Evolutionary conservation across 2,888 invertebrate genomes (phyloP).

Genomic region (Acronicta aceris): DNA sequence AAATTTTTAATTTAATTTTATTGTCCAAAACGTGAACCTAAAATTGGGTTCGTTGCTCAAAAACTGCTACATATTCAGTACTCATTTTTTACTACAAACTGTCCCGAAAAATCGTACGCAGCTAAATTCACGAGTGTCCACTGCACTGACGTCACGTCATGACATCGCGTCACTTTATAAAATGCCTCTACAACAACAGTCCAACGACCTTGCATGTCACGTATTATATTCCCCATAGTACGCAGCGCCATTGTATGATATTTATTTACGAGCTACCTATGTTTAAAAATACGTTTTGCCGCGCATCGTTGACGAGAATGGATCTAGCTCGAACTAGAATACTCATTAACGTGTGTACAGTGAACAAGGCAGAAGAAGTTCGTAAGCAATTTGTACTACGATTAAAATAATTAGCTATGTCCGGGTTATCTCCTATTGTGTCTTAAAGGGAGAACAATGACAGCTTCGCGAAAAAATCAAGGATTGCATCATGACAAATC

Average conservation of each 20-base stretch:
- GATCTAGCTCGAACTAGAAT: conserved; percentile 32
- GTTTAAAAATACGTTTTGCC: conserved; percentile 47
- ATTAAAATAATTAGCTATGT: too few relatives aligned
- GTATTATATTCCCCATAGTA: conserved; percentile 43
- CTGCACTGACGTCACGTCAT: neutral
- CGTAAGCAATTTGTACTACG: too few relatives aligned
- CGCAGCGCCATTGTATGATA: conserved; percentile 26
- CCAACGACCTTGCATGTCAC: conserved; percentile 52
- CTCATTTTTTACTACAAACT: too few relatives aligned
- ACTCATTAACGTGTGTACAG: conserved; percentile 18
- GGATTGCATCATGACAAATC: too few relatives aligned
- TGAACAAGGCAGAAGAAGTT: conserved; percentile 4
- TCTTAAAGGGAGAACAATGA: too few relatives aligned
- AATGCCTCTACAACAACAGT: conserved; percentile 19
- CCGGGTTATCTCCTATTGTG: neutral
- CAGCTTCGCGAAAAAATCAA: too few relatives aligned
- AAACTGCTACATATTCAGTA: too few relatives aligned
- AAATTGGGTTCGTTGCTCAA: too few relatives aligned
- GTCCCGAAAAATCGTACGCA: neutral
- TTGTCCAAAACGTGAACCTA: too few relatives aligned
- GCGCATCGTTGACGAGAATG: conserved; percentile 12
- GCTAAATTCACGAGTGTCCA: conserved; percentile 26
- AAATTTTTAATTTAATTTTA: too few relatives aligned
- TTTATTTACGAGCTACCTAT: conserved; percentile 38
- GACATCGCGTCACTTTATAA: conserved; percentile 17